Evolutionary conservation across 2,797 vertebrate genomes (phyloP).

Genomic region (Periophthalmus magnuspinnatus): DNA sequence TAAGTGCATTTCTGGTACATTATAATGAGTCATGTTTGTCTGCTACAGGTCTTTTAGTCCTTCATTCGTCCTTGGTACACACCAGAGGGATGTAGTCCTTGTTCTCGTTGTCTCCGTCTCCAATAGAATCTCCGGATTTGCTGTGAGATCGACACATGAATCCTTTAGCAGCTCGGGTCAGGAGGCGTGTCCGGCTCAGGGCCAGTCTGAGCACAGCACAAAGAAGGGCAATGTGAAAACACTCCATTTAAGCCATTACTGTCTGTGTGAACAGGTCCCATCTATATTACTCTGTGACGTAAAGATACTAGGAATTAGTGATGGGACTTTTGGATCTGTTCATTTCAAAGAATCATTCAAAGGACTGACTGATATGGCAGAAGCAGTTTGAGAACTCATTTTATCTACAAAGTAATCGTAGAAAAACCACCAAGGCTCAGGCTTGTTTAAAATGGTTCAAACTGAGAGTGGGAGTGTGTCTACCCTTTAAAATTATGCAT

Average conservation of each 20-base stretch:
- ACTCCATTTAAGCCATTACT: not conserved
- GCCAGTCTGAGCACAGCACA: slow-evolving; percentile 78
- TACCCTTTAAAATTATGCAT: too few relatives aligned
- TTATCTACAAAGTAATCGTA: too few relatives aligned
- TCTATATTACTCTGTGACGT: not conserved
- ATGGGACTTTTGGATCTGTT: too few relatives aligned
- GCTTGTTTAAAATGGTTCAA: too few relatives aligned
- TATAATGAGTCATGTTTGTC: too few relatives aligned
- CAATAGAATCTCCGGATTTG: slow-evolving; percentile 77
- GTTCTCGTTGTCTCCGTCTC: slow-evolving; percentile 81
- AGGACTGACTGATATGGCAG: too few relatives aligned
- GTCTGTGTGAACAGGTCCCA: not conserved
- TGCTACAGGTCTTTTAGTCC: not conserved
- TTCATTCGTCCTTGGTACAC: slow-evolving; percentile 41
- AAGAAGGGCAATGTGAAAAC: slow-evolving; percentile 8
- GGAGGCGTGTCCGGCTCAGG: slow-evolving; percentile 85
- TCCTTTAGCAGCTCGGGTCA: slow-evolving; percentile 87
- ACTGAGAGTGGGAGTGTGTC: too few relatives aligned
- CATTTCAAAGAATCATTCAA: too few relatives aligned
- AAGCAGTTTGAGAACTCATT: too few relatives aligned
- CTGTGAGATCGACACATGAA: slow-evolving; percentile 86
- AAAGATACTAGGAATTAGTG: not conserved
- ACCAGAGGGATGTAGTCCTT: slow-evolving; percentile 92
- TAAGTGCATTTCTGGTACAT: too few relatives aligned
- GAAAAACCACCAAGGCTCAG: too few relatives aligned